Percentiles rank a stretch among this genome's conserved stretches.
These are phyloP conservation scores for Pandemis cinnamomeana DNA, from an alignment of 2,888 invertebrate genomes.

Conservation along the genomic window DNA sequence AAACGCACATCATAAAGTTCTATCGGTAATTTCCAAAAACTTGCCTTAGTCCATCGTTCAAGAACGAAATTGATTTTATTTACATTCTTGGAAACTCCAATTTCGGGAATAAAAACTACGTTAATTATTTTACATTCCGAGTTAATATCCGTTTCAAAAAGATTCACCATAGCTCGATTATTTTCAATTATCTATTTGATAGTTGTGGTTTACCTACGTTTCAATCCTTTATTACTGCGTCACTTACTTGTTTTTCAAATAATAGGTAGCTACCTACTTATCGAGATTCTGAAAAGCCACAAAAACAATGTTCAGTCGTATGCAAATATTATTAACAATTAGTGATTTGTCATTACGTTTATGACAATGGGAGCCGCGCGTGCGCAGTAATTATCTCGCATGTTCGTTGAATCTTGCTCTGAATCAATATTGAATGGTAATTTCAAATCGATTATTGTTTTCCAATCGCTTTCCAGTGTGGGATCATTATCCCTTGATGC, in stretches of 20 bases:
- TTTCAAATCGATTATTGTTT: constrained; percentile 55
- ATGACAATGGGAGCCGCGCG: constrained; percentile 33
- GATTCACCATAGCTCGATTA: no score
- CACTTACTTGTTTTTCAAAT: not conserved
- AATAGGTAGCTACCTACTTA: not conserved
- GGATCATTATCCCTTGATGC: constrained; percentile 31
- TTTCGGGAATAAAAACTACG: not conserved
- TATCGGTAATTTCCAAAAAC: no score
- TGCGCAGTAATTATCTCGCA: constrained; percentile 33
- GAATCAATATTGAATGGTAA: constrained; percentile 43
- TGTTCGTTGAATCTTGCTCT: constrained; percentile 28
- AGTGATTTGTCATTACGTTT: constrained; percentile 28
- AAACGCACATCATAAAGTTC: no score
- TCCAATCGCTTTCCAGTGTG: constrained; percentile 50
- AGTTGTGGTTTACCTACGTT: no score
- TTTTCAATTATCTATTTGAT: no score
- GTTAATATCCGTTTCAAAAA: no score
- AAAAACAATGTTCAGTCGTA: not conserved
- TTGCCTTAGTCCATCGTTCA: not conserved
- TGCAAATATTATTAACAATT: constrained; percentile 31
- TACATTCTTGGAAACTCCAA: not conserved
- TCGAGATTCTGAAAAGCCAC: constrained; percentile 5
- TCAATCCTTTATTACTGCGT: no score
- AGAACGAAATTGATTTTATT: not conserved
- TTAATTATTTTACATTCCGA: no score